A percentile compares a stretch with the other conserved stretches of the same genome.
These are phyloP conservation scores for Timema cristinae DNA, from an alignment of 2,888 invertebrate genomes.

Conservation along the genomic window DNA sequence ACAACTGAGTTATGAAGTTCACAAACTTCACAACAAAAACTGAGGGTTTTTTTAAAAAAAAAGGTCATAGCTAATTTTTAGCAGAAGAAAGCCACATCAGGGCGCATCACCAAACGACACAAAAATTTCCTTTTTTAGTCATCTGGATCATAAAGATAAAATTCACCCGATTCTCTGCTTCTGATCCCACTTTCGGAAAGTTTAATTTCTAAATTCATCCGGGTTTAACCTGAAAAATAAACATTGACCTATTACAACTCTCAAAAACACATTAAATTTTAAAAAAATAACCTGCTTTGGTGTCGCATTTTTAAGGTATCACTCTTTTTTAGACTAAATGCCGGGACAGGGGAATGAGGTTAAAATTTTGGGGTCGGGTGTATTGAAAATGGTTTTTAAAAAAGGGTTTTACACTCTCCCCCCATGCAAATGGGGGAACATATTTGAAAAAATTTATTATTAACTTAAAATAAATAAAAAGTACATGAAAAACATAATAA, in stretches of 20 bases:
- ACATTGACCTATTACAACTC: constrained; percentile 32
- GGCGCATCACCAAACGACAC: constrained; percentile 64
- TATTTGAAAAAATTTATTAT: too few species aligned
- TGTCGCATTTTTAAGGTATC: too few species aligned
- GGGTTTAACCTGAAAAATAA: constrained; percentile 52
- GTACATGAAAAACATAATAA: constrained; percentile 1
- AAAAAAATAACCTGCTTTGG: background rate
- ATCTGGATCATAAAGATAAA: constrained; percentile 82
- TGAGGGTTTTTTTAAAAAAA: too few species aligned
- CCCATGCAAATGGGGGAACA: background rate
- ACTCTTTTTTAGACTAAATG: too few species aligned
- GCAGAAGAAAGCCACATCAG: constrained; percentile 75
- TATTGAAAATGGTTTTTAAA: too few species aligned
- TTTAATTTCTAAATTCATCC: constrained; percentile 67
- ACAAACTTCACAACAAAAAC: too few species aligned
- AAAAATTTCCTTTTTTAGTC: constrained; percentile 70
- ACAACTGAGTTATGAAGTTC: too few species aligned
- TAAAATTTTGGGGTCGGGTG: too few species aligned
- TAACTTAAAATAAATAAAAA: background rate
- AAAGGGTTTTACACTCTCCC: too few species aligned
- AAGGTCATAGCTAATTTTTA: constrained; percentile 54
- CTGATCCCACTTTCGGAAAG: constrained; percentile 72
- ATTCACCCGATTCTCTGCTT: constrained; percentile 75
- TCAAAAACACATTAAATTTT: background rate
- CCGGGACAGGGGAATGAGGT: too few species aligned